Conservation (phyloP, 2,888 invertebrate genomes). For the Malthinus flaveolus region DNA sequence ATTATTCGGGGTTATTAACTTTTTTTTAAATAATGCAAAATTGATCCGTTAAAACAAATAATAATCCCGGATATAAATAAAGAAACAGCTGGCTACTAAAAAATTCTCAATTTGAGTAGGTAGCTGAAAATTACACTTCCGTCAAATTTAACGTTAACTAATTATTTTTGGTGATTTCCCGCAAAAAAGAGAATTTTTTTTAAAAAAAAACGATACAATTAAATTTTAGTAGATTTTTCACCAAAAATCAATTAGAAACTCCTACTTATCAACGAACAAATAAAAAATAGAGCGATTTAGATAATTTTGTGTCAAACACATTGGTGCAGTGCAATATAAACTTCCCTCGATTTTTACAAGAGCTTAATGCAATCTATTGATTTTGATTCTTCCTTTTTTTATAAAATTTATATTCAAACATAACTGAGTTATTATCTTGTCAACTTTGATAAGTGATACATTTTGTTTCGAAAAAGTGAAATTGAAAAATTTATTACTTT, state of each 20-base stretch:
- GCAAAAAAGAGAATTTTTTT: neutral
- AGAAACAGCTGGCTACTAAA: slow-evolving; percentile 4
- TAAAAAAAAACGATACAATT: neutral
- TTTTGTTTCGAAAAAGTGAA: too few relatives aligned
- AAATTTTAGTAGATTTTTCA: neutral
- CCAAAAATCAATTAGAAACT: neutral
- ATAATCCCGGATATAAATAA: slow-evolving; percentile 1
- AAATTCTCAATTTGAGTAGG: slow-evolving; percentile 4
- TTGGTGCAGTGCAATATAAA: neutral
- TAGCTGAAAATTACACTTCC: slow-evolving; percentile 7
- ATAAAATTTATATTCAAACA: neutral
- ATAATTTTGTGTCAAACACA: too few relatives aligned
- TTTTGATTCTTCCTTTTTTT: neutral
- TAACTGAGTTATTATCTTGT: too few relatives aligned
- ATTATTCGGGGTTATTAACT: too few relatives aligned
- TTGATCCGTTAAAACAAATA: neutral
- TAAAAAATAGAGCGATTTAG: too few relatives aligned
- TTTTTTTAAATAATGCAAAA: neutral
- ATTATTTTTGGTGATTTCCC: slow-evolving; percentile 1
- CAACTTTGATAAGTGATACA: too few relatives aligned
- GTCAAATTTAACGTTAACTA: slow-evolving; percentile 2
- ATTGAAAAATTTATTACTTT: too few relatives aligned
- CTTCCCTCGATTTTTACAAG: neutral
- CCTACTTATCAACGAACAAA: too few relatives aligned
- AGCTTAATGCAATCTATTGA: slow-evolving; percentile 2